Conservation (phyloP, 1,140 invertebrate species). For the Drosophila orosa region DNA sequence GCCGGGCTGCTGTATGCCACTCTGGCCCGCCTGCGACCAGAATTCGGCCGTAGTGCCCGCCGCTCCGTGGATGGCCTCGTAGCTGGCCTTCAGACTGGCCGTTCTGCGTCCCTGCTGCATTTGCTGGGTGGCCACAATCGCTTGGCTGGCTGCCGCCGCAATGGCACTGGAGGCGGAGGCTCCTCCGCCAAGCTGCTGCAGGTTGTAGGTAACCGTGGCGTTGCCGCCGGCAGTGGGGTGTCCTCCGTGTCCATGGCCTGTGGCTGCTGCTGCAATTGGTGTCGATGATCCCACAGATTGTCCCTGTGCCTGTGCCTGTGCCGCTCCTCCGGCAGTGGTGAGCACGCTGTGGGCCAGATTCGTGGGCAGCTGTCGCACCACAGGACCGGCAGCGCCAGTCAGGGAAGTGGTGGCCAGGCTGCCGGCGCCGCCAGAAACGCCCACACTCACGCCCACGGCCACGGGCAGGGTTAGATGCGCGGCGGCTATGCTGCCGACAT, state of each 20-base stretch:
- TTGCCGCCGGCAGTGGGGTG: constrained; percentile 9
- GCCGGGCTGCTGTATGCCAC: constrained; percentile 20
- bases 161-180: constrained; percentile 91
- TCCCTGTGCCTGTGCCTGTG: constrained; percentile 38
- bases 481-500: constrained; percentile 30
- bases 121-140: constrained; percentile 98
- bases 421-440: constrained; percentile 15
- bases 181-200: constrained; percentile 86
- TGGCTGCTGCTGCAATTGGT: constrained; percentile 25
- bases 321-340: constrained; percentile 15
- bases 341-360: constrained; percentile 48
- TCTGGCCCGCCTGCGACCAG: constrained; percentile 65
- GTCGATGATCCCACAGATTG: constrained; percentile 26
- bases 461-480: constrained; percentile 47
- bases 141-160: constrained; percentile 97
- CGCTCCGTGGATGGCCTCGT: constrained; percentile 91
- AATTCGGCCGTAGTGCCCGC: constrained; percentile 86
- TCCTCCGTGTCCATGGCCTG: constrained; percentile 14
- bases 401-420: constrained; percentile 17
- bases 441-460: constrained; percentile 22
- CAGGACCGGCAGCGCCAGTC: constrained; percentile 11
- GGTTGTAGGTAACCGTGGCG: constrained; percentile 79
- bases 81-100: constrained; percentile 97
- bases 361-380: constrained; percentile 58
- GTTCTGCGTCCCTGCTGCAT: constrained; percentile 97